phyloP scores from a whole-genome alignment of 2,888 invertebrate species.

The Chalcis sispes region DNA sequence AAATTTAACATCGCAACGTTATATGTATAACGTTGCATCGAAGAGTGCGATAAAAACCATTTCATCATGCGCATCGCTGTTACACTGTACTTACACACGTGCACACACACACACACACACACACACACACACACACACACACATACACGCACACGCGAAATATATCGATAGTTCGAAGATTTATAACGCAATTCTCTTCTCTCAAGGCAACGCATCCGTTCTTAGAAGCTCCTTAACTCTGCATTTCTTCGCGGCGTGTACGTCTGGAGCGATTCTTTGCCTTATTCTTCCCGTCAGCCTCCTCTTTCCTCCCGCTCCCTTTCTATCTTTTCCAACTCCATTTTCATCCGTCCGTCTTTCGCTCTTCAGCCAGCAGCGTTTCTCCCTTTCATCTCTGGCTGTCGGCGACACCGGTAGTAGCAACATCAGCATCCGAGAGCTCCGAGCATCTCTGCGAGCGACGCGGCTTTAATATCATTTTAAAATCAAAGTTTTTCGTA shows the following conservation, averaged over 20 bases:
- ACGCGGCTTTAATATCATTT: slow-evolving; percentile 70
- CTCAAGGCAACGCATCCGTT: not conserved
- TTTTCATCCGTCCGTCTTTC: no score
- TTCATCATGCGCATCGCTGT: no score
- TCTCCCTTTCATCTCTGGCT: slow-evolving; percentile 18
- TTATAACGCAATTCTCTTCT: slow-evolving; percentile 19
- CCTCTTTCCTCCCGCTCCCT: slow-evolving; percentile 3
- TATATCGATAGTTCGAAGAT: slow-evolving; percentile 16
- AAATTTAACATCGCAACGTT: no score
- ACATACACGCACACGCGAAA: no score
- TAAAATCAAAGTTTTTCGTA: slow-evolving; percentile 71
- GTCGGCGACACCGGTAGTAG: no score
- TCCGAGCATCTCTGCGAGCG: slow-evolving; percentile 46
- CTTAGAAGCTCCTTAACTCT: slow-evolving; percentile 25
- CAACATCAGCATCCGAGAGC: not conserved
- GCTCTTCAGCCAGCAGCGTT: no score
- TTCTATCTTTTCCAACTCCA: not conserved
- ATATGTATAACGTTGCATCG: no score
- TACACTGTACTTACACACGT: no score
- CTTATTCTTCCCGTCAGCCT: slow-evolving; percentile 1
- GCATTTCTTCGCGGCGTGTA: not conserved
- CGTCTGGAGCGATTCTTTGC: not conserved
- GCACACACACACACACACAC: no score
- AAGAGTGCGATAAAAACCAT: no score
- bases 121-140: no score